Conservation (phyloP, 1,140 invertebrate genomes). For the Drosophila subpulchrella region DNA sequence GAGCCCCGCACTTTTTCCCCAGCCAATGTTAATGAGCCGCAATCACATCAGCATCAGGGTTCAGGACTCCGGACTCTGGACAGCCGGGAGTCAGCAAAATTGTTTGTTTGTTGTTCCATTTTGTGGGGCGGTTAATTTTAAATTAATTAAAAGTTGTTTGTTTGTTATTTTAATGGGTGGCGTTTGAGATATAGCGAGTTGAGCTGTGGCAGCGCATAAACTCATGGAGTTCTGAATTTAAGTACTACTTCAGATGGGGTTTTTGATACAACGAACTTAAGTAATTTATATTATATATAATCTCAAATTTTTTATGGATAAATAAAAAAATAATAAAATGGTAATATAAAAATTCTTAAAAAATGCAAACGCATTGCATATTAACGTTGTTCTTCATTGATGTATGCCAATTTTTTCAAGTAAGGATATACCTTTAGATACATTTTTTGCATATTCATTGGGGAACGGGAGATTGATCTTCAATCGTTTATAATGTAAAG, state of each 20-base stretch:
- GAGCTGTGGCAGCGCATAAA: constrained; percentile 3
- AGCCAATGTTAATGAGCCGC: constrained; percentile 59
- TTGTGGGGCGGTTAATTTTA: constrained; percentile 57
- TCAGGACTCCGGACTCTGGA: constrained; percentile 18
- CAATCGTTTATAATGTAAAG: constrained; percentile 12
- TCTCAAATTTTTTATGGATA: too few species aligned
- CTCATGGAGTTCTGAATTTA: not conserved
- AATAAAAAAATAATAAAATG: too few species aligned
- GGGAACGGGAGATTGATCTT: not conserved
- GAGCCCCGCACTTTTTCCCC: constrained; percentile 21
- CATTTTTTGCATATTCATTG: not conserved
- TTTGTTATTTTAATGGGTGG: constrained; percentile 33
- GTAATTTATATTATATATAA: not conserved
- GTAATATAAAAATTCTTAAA: too few species aligned
- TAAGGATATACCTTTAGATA: too few species aligned
- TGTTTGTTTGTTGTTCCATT: constrained; percentile 47
- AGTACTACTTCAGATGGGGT: not conserved
- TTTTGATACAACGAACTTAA: not conserved
- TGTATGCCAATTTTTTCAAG: not conserved
- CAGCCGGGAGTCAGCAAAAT: constrained; percentile 28
- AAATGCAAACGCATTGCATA: too few species aligned
- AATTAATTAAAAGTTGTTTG: constrained; percentile 63
- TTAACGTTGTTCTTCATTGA: too few species aligned
- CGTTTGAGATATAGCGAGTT: not conserved
- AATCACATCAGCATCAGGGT: constrained; percentile 55